A percentile compares a stretch with the other conserved stretches of the same genome.
Evolutionary conservation across 2,888 invertebrate species (phyloP).

Genomic region (Heteromyza rotundicornis): DNA sequence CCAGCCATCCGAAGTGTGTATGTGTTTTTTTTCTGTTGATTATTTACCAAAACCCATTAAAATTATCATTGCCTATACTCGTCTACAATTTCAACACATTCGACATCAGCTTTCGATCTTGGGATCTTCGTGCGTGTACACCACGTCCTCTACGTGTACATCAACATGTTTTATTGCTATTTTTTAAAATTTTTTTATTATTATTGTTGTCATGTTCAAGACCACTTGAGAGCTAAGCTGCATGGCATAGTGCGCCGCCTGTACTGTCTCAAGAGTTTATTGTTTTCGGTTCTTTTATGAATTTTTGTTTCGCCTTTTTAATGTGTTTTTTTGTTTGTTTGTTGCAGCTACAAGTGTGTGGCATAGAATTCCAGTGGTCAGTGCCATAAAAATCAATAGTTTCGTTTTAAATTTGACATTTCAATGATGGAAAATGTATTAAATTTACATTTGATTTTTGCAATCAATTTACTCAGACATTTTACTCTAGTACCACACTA

Average conservation of each 20-base stretch:
- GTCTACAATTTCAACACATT: slow-evolving; percentile 6
- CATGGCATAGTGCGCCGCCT: too few relatives aligned
- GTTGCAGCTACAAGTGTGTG: too few relatives aligned
- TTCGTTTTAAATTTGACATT: too few relatives aligned
- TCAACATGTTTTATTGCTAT: slow-evolving; percentile 3
- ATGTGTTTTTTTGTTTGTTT: background rate
- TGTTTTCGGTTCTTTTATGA: background rate
- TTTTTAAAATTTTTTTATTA: too few relatives aligned
- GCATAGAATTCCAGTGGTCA: too few relatives aligned
- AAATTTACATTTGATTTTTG: too few relatives aligned
- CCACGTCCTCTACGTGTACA: background rate
- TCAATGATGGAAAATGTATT: too few relatives aligned
- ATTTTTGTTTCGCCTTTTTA: background rate
- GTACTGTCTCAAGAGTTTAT: background rate
- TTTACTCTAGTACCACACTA: too few relatives aligned
- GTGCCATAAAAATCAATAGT: too few relatives aligned
- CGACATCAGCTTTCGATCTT: background rate
- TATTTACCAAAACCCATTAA: background rate
- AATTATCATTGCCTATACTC: slow-evolving; percentile 1
- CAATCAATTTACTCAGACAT: too few relatives aligned
- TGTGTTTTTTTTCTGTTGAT: background rate
- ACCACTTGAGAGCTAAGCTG: slow-evolving; percentile 9
- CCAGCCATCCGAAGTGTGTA: too few relatives aligned
- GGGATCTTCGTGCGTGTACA: too few relatives aligned
- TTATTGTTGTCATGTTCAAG: background rate